Conservation (phyloP, 2,113 vertebrate species). For the Phalacrocorax pelagicus region DNA sequence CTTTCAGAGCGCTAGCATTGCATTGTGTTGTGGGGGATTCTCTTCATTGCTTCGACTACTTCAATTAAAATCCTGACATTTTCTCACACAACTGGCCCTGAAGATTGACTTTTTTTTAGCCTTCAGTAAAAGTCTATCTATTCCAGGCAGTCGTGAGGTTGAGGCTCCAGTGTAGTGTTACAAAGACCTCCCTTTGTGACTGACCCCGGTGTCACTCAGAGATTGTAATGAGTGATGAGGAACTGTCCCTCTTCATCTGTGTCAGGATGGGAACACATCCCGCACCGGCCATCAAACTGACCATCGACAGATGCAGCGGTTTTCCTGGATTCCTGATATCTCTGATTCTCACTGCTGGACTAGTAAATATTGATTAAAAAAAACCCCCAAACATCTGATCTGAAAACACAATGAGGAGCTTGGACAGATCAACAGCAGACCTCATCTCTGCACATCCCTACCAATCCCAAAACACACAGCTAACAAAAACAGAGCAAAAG, state of each 20-base stretch:
- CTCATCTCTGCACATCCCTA: not conserved
- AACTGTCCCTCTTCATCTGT: not conserved
- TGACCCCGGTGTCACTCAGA: not conserved
- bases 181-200: not conserved
- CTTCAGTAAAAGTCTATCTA: not conserved
- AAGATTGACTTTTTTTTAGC: not conserved
- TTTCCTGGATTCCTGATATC: not conserved
- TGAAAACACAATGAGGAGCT: not conserved
- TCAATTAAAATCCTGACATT: not conserved
- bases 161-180: not conserved
- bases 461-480: not conserved
- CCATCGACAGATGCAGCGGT: not conserved
- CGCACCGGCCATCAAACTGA: fast-evolving
- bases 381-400: not conserved
- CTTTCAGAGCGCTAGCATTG: no score
- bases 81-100: not conserved
- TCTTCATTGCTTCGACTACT: not conserved
- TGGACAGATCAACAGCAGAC: not conserved
- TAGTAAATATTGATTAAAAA: not conserved
- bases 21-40: not conserved
- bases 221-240: not conserved
- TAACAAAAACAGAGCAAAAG: not conserved
- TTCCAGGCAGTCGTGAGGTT: not conserved
- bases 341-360: not conserved
- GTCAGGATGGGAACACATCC: not conserved